phyloP scores from a whole-genome alignment of 2,888 invertebrate genomes.

The Hirtodrosophila trivittata region DNA sequence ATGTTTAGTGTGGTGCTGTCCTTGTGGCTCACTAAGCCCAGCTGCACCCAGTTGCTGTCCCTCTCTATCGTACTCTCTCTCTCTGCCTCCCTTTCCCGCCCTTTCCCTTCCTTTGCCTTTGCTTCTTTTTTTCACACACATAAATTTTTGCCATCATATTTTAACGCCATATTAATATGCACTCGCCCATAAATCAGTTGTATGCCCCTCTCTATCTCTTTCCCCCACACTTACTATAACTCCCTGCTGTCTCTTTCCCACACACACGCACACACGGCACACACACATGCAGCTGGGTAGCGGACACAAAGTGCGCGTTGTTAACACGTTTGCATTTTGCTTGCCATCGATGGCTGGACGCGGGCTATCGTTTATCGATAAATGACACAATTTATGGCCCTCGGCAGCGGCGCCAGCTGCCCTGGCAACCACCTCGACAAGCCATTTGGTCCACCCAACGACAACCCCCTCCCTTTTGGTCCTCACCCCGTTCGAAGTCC shows the following conservation, averaged over 20 bases:
- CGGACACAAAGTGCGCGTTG: slow-evolving; percentile 65
- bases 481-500: no score
- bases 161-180: slow-evolving; percentile 79
- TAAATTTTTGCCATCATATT: slow-evolving; percentile 76
- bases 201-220: slow-evolving; percentile 2
- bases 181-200: slow-evolving; percentile 69
- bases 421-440: slow-evolving; percentile 6
- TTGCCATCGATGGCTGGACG: slow-evolving; percentile 41
- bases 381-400: slow-evolving; percentile 60
- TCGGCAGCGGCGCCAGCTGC: slow-evolving; percentile 47
- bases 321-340: slow-evolving; percentile 77
- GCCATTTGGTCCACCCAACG: slow-evolving; percentile 4
- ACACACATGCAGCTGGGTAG: neutral
- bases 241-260: neutral
- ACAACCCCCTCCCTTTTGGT: no score
- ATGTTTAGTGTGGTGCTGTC: slow-evolving; percentile 62
- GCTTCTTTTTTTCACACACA: slow-evolving; percentile 60
- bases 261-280: slow-evolving; percentile 15
- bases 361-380: slow-evolving; percentile 67
- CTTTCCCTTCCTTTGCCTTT: slow-evolving; percentile 21
- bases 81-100: neutral
- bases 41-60: slow-evolving; percentile 31
- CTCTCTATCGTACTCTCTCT: neutral
- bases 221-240: neutral
- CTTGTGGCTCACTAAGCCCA: slow-evolving; percentile 50